Base-by-base conservation (phyloP, 2,888 invertebrate species). In the Agrochola circellaris region DNA sequence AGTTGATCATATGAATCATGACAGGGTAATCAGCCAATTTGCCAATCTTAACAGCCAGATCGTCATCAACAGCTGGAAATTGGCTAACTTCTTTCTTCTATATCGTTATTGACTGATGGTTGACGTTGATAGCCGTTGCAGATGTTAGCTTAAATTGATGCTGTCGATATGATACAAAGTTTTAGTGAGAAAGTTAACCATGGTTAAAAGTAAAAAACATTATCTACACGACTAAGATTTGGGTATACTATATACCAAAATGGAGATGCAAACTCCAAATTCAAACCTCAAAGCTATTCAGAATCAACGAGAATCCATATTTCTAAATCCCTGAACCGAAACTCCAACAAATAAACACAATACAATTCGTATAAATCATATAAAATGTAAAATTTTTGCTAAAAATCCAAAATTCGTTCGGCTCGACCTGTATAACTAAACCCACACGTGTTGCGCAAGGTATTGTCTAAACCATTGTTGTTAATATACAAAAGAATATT, bases 401-500 rank as follows among this genome's bases (percentile, higher is more conserved):
- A 77, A 82, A 83, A 79, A 85, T 76, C 65, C 62, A 74, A 84
- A 80, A 86, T 84, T 81, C 81, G n/a, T 80, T 83, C 84, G 77
- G 78, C 83, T 84, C 84, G 88, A 91, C 90, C 90, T 91, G 91
- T 79, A 75, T 77, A 77, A 2, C 23, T 38, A 23, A 56, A 81
- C 77, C 82, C 89, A 91, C 93, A 93, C 94, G 93, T 93, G 94
- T 95, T 95, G 92, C 92, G 87, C 90, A 95, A 93, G 71, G 86
- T 78, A 91, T 93, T 93, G 92, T 92, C 88, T 90, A 85, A 79
- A 85, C 87, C 87, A 91, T 92, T 93, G 91, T 93, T 83, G 79
- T 82, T 79, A 83, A 83, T 75, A 89, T 80, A 93, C 91, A 93
- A 93, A 93, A 89, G 89, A 74, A 83, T 79, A 90, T 88, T 92